Evolutionary conservation across 92 coral and sea anemone genomes (phyloP).

Genomic region (Paragorgia papillata): DNA sequence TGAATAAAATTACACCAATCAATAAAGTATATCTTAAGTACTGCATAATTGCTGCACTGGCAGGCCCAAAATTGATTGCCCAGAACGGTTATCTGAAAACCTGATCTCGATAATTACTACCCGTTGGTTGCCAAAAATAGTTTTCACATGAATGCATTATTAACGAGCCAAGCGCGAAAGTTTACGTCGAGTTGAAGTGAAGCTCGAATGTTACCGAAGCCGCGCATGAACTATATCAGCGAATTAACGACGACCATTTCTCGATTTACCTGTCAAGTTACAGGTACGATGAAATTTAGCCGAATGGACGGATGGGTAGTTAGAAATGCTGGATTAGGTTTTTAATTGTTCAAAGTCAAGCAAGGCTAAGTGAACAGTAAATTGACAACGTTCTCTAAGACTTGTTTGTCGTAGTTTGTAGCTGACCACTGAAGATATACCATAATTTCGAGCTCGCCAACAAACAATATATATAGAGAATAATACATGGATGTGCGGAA

Average conservation of each 20-base stretch:
- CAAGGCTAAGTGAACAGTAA: too few species aligned
- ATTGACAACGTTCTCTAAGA: too few species aligned
- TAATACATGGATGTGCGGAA: too few species aligned
- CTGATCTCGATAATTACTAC: conserved; percentile 1
- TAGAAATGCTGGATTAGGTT: too few species aligned
- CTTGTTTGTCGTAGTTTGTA: too few species aligned
- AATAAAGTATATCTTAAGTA: neutral
- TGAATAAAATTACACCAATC: neutral
- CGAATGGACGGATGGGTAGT: too few species aligned
- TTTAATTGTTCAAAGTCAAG: too few species aligned
- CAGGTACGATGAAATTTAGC: neutral
- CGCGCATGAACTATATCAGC: neutral
- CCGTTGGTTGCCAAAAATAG: conserved; percentile 10
- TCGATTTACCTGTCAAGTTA: neutral
- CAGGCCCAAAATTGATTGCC: neutral
- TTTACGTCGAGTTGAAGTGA: conserved; percentile 40
- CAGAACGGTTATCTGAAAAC: neutral
- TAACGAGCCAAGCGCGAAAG: conserved; percentile 20
- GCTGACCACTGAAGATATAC: too few species aligned
- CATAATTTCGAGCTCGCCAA: too few species aligned
- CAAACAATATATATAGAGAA: too few species aligned
- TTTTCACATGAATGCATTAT: conserved; percentile 15
- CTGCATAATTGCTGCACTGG: neutral
- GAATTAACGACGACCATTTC: neutral
- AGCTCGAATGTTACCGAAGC: conserved; percentile 10